A percentile compares a stretch with the other conserved stretches of the same genome.
These are phyloP conservation scores for Apostichopus leukothele DNA, from an alignment of 53 echinoderm and acorn worm genomes.

Conservation along the genomic window DNA sequence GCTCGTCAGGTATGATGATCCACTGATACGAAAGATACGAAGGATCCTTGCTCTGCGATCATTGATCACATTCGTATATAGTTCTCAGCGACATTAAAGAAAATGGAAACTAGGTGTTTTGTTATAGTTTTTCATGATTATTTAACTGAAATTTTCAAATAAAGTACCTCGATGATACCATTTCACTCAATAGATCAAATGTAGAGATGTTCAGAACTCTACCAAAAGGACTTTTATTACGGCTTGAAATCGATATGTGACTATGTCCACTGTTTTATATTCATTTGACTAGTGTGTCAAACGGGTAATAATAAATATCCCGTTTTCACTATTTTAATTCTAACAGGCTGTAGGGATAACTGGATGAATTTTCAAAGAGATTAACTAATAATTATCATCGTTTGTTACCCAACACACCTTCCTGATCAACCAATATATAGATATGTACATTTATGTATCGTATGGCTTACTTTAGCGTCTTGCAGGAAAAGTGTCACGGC, in stretches of 20 bases:
- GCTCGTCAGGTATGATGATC: conserved; percentile 63
- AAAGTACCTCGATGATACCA: too few species aligned
- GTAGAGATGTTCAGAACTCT: too few species aligned
- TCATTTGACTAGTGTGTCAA: conserved; percentile 2
- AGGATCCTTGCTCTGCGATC: not conserved
- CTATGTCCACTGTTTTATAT: not conserved
- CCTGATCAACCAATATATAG: too few species aligned
- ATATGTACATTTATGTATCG: too few species aligned
- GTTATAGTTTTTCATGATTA: not conserved
- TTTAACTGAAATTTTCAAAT: too few species aligned
- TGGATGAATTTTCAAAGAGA: too few species aligned
- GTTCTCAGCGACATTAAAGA: not conserved
- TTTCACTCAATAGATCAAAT: too few species aligned
- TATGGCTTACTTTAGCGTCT: conserved; percentile 52
- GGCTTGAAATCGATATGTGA: too few species aligned
- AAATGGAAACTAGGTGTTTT: not conserved
- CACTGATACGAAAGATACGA: too few species aligned
- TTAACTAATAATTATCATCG: too few species aligned
- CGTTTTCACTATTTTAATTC: not conserved
- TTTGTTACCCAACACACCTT: too few species aligned
- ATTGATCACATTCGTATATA: not conserved
- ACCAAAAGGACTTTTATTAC: too few species aligned
- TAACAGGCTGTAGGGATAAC: not conserved
- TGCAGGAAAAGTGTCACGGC: conserved; percentile 92
- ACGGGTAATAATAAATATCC: not conserved